A percentile compares a stretch with the other conserved stretches of the same genome.
These are phyloP conservation scores for Leptinotarsa texana DNA, from an alignment of 1,140 invertebrate genomes.

Conservation along the genomic window DNA sequence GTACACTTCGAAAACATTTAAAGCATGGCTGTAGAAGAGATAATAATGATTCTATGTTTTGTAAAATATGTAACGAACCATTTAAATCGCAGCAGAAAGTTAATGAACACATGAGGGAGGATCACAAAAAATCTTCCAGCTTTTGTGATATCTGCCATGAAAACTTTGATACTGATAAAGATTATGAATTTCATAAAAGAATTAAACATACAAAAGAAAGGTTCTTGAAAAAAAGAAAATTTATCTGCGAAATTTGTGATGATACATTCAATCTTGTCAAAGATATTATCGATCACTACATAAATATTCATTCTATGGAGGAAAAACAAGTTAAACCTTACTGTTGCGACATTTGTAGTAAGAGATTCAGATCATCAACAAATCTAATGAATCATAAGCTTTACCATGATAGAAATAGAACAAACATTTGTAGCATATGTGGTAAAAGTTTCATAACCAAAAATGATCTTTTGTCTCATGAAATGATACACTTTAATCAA, in stretches of 20 bases:
- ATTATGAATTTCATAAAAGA: constrained; percentile 17
- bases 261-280: constrained; percentile 33
- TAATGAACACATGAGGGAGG: constrained; percentile 10
- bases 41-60: constrained; percentile 5
- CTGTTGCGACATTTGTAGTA: constrained; percentile 37
- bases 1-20: constrained; percentile 13
- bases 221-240: constrained; percentile 29
- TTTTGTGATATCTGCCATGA: constrained; percentile 16
- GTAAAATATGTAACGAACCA: constrained; percentile 15
- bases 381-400: constrained; percentile 43
- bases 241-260: constrained; percentile 42
- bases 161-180: constrained; percentile 16
- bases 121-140: constrained; percentile 14
- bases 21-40: constrained; percentile 23
- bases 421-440: constrained; percentile 59
- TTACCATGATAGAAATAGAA: constrained; percentile 41
- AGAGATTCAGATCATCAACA: constrained; percentile 37
- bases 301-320: constrained; percentile 36
- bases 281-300: constrained; percentile 40
- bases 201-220: constrained; percentile 13
- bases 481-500: constrained; percentile 66
- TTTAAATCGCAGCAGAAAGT: constrained; percentile 1
- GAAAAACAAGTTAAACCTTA: constrained; percentile 42
- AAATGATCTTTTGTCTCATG: constrained; percentile 59
- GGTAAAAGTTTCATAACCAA: constrained; percentile 64